Percentiles rank a stretch among this genome's conserved stretches.
Evolutionary conservation across 2,797 vertebrate genomes (phyloP).

Genomic region (Phyllotis vaccarum): DNA sequence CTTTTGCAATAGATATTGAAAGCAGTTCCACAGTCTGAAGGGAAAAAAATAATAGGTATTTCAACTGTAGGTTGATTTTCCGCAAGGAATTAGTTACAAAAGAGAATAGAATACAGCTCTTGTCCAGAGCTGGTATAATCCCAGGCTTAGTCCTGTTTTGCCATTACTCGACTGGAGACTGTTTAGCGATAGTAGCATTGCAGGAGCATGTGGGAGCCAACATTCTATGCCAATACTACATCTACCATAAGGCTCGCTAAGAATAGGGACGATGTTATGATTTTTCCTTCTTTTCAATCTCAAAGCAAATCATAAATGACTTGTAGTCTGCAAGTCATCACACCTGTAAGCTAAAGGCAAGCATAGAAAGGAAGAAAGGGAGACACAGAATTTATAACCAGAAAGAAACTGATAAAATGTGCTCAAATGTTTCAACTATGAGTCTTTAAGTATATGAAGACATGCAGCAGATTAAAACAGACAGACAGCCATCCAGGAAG

Average conservation of each 20-base stretch:
- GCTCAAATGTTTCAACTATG: background rate
- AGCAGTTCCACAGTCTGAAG: background rate
- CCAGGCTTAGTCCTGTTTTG: background rate
- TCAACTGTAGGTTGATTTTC: background rate
- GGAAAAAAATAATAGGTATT: background rate
- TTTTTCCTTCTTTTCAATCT: background rate
- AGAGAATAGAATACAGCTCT: background rate
- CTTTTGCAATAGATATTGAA: background rate
- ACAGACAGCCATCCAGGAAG: background rate
- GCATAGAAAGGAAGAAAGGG: background rate
- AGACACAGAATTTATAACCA: background rate
- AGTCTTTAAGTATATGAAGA: conserved; percentile 9
- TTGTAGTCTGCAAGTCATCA: background rate
- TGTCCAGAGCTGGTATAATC: background rate
- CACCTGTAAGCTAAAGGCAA: background rate
- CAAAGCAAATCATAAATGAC: background rate
- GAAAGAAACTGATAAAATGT: conserved; percentile 8
- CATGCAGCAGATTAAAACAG: background rate
- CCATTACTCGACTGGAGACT: background rate
- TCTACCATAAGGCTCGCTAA: background rate
- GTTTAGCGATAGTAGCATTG: background rate
- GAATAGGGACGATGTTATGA: background rate
- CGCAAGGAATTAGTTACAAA: background rate
- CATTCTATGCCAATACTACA: background rate
- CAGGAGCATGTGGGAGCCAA: too few relatives aligned